Evolutionary conservation across 1,140 invertebrate species (phyloP), one percentile per base, ranked within the genome.

Genomic region (Amphibalanus amphitrite): DNA sequence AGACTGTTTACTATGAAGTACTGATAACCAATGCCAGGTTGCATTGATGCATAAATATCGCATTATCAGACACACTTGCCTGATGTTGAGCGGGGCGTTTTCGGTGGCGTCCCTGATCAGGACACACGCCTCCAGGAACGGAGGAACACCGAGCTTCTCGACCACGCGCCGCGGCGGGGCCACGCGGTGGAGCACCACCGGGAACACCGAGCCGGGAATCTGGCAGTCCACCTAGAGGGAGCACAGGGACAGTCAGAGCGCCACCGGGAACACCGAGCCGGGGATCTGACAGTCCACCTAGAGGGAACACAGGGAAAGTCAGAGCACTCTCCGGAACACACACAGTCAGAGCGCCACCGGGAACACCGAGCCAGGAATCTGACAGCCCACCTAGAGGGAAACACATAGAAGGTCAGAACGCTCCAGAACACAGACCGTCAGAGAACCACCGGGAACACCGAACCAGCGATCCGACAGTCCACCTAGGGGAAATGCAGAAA

Each of bases 161-260:
- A 23, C 47, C 47, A 59, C 47, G 17, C 47, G 47, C 6, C 47
- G 20, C 47, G 47, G 47, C 6, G 47, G 47, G 13, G 47, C 47
- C 47, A 59, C 47, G 1, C 47, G 47, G 17, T 59, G 47, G 10
- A 59, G 47, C 47, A 59, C 47, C 47, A 59, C 47, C 47, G 47
- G 47, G 47, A 59, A 91, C 38, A 38, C 73, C 72, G 78, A 68
- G 81, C 81, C 75, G 83, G 73, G 80, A 71, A 89, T 78, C 79
- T 92, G 90, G 81, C 92, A 92, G 79, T 93, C 90, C 72, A 92
- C 81, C 84, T 93, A 89, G 88, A 77, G n/a, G n/a, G n/a, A n/a
- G n/a, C n/a, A n/a, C n/a, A n/a, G n/a, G n/a, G n/a, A n/a, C n/a
- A n/a, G n/a, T n/a, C n/a, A n/a, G n/a, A n/a, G n/a, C n/a, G n/a